Base-by-base conservation (phyloP, 2,888 invertebrate genomes). In the Drosophila siamana region DNA sequence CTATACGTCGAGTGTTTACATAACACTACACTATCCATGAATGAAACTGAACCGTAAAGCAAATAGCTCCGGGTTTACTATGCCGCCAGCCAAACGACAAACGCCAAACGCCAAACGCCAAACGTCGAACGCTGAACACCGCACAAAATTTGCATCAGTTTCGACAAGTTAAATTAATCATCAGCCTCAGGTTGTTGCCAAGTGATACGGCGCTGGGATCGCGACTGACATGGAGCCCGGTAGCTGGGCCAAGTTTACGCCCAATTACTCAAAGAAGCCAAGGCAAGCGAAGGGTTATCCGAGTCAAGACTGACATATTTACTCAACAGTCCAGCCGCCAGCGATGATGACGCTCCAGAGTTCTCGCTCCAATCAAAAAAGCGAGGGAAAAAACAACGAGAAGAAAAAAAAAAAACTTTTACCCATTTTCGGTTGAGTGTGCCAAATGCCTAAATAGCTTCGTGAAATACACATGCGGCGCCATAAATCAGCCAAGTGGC, bases 21-120 rank as follows among this genome's bases (percentile, higher is more conserved):
- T 86, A 88, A 88, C 86, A 84, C 88, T 80, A 75, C 66, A 80
- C 50, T 61, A 67, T 64, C 70, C 71, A 83, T 86, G 84, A 86
- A 86, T 86, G 88, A 88, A 88, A 66, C 79, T 79, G 81, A 86
- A 88, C 86, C 86, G 86, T 81, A 88, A 88, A 74, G 72, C 69
- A 88, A 88, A 86, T 66, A 86, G 57, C 80, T 71, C n/a, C 61
- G 51, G 73, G 63, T 62, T 51, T 44, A 33, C 67, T 52, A 41
- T 51, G 70, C 75, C 70, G 48, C 57, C 52, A 51, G 79, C 63
- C 26, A 52, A 43, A 54, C 26, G 26, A 4, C 26, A 6, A 26
- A n/a, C 57, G 33, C n/a, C n/a, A n/a, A n/a, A n/a, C n/a, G 79
- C 63, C 26, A 52, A 43, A 54, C 26, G 26, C 26, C 26, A 6